phyloP scores from a whole-genome alignment of 2,797 vertebrate genomes.

The Cyprinella venusta region DNA sequence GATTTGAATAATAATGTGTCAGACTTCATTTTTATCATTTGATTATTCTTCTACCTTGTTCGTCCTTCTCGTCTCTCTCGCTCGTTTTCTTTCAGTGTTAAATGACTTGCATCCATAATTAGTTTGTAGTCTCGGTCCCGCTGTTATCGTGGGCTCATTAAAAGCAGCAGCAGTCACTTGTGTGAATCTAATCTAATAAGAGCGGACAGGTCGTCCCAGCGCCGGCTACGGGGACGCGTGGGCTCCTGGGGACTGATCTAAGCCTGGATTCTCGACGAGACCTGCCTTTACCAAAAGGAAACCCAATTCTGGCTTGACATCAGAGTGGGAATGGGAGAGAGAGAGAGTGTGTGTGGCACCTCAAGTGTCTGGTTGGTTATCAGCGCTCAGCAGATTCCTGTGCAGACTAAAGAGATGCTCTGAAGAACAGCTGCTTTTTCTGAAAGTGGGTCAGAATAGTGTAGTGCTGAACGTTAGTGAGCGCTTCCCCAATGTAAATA shows the following conservation, averaged over 20 bases:
- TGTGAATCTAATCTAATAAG: constrained; percentile 29
- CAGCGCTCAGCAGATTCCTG: constrained; percentile 71
- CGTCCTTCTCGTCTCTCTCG: neutral
- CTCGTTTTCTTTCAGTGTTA: neutral
- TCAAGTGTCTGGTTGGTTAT: constrained; percentile 64
- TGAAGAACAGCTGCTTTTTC: constrained; percentile 75
- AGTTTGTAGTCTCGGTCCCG: constrained; percentile 65
- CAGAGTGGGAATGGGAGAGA: neutral
- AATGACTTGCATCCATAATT: constrained; percentile 66
- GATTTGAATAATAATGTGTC: constrained; percentile 46
- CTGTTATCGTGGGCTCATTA: constrained; percentile 71
- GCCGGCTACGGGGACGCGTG: constrained; percentile 9
- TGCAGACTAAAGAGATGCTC: constrained; percentile 58
- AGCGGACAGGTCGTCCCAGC: constrained; percentile 1
- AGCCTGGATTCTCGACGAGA: neutral
- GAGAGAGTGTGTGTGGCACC: constrained; percentile 63
- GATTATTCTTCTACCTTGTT: neutral
- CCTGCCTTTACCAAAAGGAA: constrained; percentile 8
- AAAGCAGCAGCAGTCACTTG: constrained; percentile 64
- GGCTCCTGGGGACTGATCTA: constrained; percentile 25
- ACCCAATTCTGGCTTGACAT: neutral
- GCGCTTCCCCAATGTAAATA: constrained; percentile 20
- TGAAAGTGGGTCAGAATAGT: constrained; percentile 78
- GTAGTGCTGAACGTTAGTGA: constrained; percentile 33
- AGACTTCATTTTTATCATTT: constrained; percentile 25